phyloP scores from a whole-genome alignment of 64 coral and sea anemone species.

The Montipora cactus region DNA sequence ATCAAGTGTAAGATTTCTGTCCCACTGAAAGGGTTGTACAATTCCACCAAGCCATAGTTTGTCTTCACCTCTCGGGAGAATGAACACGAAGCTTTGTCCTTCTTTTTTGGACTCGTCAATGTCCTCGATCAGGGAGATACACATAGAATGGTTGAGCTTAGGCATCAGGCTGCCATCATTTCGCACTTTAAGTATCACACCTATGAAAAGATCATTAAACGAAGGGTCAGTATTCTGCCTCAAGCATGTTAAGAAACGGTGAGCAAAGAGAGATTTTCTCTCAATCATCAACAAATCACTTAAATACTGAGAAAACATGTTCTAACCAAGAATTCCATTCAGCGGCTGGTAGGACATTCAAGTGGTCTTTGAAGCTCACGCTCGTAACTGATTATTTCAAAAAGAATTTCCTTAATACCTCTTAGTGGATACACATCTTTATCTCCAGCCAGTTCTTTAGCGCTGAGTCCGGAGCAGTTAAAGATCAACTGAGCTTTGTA shows the following conservation, averaged over 20 bases:
- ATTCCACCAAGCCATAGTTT: slow-evolving; percentile 58
- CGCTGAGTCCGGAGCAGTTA: slow-evolving; percentile 51
- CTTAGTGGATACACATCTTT: slow-evolving; percentile 46
- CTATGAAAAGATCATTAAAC: not conserved
- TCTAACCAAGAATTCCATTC: not conserved
- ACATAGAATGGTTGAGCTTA: slow-evolving; percentile 53
- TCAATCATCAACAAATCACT: too few species aligned
- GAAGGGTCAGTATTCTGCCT: not conserved
- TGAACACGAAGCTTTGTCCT: slow-evolving; percentile 25
- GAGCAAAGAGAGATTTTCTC: too few species aligned
- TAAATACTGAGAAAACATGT: not conserved
- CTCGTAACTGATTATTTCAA: too few species aligned
- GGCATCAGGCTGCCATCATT: slow-evolving; percentile 66
- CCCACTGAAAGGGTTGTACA: slow-evolving; percentile 47
- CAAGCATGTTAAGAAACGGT: too few species aligned
- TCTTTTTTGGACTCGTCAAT: slow-evolving; percentile 50
- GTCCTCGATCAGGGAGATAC: slow-evolving; percentile 35
- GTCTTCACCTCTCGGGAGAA: slow-evolving; percentile 27
- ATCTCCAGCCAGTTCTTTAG: slow-evolving; percentile 52
- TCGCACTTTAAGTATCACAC: slow-evolving; percentile 38
- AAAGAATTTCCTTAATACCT: not conserved
- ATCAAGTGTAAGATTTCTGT: slow-evolving; percentile 36
- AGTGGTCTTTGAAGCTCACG: too few species aligned
- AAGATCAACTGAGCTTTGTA: slow-evolving; percentile 45
- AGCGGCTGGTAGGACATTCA: too few species aligned